phyloP scores from a whole-genome alignment of 2,113 vertebrate species.

The Carassius carassius region DNA sequence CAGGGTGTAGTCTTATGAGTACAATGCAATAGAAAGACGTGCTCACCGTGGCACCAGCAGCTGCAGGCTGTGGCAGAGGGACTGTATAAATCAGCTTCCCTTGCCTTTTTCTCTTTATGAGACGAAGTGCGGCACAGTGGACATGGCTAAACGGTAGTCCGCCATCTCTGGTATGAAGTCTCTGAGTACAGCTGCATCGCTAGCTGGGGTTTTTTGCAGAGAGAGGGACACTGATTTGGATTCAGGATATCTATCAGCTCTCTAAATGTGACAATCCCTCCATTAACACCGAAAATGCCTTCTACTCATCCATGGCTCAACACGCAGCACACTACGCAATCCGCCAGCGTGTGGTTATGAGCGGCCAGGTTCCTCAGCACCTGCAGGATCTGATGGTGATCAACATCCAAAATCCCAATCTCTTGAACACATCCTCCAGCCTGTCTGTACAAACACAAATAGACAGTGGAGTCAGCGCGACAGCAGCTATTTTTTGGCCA shows the following conservation, averaged over 20 bases:
- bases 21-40: too few species aligned
- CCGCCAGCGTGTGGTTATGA: slow-evolving; percentile 68
- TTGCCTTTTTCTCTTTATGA: slow-evolving; percentile 71
- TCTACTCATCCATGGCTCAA: slow-evolving; percentile 82
- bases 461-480: not conserved
- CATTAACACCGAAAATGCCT: slow-evolving; percentile 74
- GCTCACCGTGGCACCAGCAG: slow-evolving; percentile 82
- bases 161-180: slow-evolving; percentile 75
- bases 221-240: slow-evolving; percentile 68
- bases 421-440: slow-evolving; percentile 77
- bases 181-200: not conserved
- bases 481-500: too few species aligned
- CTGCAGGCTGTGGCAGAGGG: slow-evolving; percentile 80
- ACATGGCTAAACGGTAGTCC: slow-evolving; percentile 84
- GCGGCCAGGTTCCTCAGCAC: slow-evolving; percentile 61
- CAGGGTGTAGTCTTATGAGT: too few species aligned
- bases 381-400: not conserved
- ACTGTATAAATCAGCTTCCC: slow-evolving; percentile 88
- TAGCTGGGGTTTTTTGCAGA: slow-evolving; percentile 77
- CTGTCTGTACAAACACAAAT: slow-evolving; percentile 64
- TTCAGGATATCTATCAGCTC: slow-evolving; percentile 72
- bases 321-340: slow-evolving; percentile 85
- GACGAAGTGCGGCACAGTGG: slow-evolving; percentile 77
- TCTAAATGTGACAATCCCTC: slow-evolving; percentile 55
- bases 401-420: slow-evolving; percentile 82